Percentiles rank a stretch among this genome's conserved stretches.
These are phyloP conservation scores for Trypoxylus dichotomus DNA, from an alignment of 1,140 invertebrate species.

Conservation along the genomic window DNA sequence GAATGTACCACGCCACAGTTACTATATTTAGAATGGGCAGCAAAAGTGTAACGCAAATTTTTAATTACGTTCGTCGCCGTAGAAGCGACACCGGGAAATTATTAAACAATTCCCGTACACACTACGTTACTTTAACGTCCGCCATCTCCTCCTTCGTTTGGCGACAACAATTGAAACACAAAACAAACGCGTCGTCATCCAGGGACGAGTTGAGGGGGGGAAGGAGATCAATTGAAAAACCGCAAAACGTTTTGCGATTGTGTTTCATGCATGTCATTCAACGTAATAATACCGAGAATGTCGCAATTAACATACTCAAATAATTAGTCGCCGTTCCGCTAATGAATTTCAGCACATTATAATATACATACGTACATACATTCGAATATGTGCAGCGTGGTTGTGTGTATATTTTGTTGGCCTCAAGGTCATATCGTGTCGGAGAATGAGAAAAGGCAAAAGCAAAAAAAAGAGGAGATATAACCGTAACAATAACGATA, in stretches of 20 bases:
- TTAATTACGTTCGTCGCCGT: not conserved
- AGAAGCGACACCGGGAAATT: not conserved
- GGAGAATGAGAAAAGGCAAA: not conserved
- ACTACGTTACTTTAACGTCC: not conserved
- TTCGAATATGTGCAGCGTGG: not conserved
- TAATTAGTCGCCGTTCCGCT: not conserved
- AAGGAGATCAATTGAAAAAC: constrained; percentile 14
- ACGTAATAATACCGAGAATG: constrained; percentile 18
- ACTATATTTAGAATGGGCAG: not conserved
- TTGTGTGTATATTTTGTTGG: not conserved
- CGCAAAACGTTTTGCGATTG: not conserved
- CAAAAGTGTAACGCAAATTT: not conserved
- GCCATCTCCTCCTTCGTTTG: not conserved
- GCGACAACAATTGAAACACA: constrained; percentile 14
- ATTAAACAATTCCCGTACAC: not conserved
- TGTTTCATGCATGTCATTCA: constrained; percentile 16
- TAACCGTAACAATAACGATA: not conserved
- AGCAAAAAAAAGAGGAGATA: not conserved
- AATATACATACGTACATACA: not conserved
- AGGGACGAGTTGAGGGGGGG: not conserved
- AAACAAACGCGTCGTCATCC: not conserved
- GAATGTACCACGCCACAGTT: not conserved
- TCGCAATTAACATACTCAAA: constrained; percentile 14
- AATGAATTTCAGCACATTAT: constrained; percentile 13
- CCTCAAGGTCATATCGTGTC: not conserved